Percentiles rank a stretch among this genome's conserved stretches.
Evolutionary conservation across 64 coral and sea anemone species (phyloP).

Genomic region (Dendronephthya gigantea): DNA sequence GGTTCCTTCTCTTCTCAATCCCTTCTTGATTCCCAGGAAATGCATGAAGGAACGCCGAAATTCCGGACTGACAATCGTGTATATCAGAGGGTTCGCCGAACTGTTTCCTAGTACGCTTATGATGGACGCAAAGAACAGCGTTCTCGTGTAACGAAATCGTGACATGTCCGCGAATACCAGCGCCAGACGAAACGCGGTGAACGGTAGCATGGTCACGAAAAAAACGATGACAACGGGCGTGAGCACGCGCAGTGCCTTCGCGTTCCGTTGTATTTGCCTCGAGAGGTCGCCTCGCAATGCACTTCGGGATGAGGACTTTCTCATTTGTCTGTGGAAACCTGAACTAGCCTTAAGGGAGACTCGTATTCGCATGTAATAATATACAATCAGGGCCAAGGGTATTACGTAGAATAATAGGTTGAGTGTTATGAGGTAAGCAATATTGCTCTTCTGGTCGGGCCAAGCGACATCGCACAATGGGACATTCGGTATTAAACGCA

Average conservation of each 20-base stretch:
- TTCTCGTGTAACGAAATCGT: background rate
- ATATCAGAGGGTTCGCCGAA: background rate
- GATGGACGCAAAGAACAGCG: background rate
- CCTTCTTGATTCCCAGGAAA: background rate
- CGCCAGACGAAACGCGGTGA: background rate
- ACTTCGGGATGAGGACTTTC: background rate
- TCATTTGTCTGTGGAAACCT: background rate
- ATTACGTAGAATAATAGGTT: background rate
- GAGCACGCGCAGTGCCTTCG: background rate
- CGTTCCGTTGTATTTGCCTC: background rate
- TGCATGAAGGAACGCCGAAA: background rate
- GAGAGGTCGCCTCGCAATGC: background rate
- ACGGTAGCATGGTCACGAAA: conserved; percentile 2
- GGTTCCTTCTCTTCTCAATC: background rate
- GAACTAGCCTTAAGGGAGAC: background rate
- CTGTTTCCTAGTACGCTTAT: background rate
- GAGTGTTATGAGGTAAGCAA: background rate
- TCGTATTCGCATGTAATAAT: background rate
- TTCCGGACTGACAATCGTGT: background rate
- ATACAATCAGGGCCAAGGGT: background rate
- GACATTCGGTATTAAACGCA: background rate
- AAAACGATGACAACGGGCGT: conserved; percentile 10
- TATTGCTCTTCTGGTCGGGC: background rate
- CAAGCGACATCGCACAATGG: conserved; percentile 16
- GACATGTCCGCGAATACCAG: background rate